A percentile compares a stretch with the other conserved stretches of the same genome.
Evolutionary conservation across 2,888 invertebrate genomes (phyloP).

Genomic region (Calameuta pallipes): DNA sequence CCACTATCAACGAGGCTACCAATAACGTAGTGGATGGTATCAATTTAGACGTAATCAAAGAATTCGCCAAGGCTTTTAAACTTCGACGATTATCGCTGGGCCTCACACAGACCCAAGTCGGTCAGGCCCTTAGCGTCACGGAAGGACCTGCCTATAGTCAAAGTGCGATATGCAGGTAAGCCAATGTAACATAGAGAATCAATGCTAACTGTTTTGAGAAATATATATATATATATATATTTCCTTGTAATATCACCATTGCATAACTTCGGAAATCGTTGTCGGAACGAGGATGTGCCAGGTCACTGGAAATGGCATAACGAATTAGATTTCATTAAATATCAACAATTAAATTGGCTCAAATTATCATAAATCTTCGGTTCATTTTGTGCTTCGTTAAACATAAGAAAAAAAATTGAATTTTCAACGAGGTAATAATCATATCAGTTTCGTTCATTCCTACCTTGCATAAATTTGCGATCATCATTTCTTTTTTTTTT

Average conservation of each 20-base stretch:
- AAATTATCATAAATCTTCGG: background rate
- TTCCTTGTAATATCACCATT: background rate
- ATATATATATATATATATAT: background rate
- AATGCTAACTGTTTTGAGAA: background rate
- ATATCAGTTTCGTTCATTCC: background rate
- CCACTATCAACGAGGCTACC: conserved; percentile 92
- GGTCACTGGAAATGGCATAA: conserved; percentile 59
- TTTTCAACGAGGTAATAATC: background rate
- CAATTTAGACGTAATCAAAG: conserved; percentile 97
- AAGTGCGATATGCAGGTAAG: conserved; percentile 98
- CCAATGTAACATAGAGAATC: conserved; percentile 4
- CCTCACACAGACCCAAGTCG: conserved; percentile 96
- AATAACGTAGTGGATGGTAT: conserved; percentile 96
- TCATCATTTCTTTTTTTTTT: background rate
- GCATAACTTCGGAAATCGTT: background rate
- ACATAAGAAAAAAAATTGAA: background rate
- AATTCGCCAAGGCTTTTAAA: conserved; percentile 98
- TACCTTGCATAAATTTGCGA: background rate
- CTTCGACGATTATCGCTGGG: conserved; percentile 92
- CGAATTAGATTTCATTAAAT: background rate
- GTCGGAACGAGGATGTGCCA: conserved; percentile 43
- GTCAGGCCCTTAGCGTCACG: conserved; percentile 95
- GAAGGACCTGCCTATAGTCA: conserved; percentile 99
- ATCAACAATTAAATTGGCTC: background rate
- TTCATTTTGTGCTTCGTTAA: background rate